Evolutionary conservation across 2,113 vertebrate species (phyloP), one percentile per base, ranked within the genome.

Genomic region (Procavia capensis): DNA sequence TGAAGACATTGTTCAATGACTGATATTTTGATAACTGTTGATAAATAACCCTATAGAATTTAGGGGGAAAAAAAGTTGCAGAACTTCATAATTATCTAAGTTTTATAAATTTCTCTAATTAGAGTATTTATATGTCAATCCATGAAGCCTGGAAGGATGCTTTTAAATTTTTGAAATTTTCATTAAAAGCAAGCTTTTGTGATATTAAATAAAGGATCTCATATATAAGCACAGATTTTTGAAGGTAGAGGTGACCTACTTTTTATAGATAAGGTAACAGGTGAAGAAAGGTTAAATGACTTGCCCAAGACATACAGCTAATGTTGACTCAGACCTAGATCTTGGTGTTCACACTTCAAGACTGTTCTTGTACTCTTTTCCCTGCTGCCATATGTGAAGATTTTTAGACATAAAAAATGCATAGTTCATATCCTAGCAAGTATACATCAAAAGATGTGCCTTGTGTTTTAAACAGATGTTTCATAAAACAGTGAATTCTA

Each of bases 91-190:
- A 22, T 31, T 57, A 24, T 45, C 19, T 17, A 6, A 84, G 25
- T 16, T 50, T 54, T 43, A 39, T 25, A 36, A 17, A 80, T 20
- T 36, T 24, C 94, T 86, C 74, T 80, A 72, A 96, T 83, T 22
- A 75, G 75, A 96, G 92, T 20, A 74, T 70, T 25, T 31, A 41
- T 20, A n/a, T 0, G 64, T 45, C 85, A 95, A 91, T 7, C 74
- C 74, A 81, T 1, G 43, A 17, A 91, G 63, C 39, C 93, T 57
- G 24, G 22, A 34, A 83, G 43, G 75, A 47, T 19, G 16, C 31
- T 39, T 68, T 39, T 4, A 27, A 3, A 8, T 3, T n/a, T 41
- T 0, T 8, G 36, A 47, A 54, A 86, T 57, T 80, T 72, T 75
- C 8, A 43, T 82, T 64, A 78, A 78, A 57, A 78, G 72, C 29